Evolutionary conservation across 1,140 invertebrate species (phyloP).

Genomic region (Eufriesea mexicana): DNA sequence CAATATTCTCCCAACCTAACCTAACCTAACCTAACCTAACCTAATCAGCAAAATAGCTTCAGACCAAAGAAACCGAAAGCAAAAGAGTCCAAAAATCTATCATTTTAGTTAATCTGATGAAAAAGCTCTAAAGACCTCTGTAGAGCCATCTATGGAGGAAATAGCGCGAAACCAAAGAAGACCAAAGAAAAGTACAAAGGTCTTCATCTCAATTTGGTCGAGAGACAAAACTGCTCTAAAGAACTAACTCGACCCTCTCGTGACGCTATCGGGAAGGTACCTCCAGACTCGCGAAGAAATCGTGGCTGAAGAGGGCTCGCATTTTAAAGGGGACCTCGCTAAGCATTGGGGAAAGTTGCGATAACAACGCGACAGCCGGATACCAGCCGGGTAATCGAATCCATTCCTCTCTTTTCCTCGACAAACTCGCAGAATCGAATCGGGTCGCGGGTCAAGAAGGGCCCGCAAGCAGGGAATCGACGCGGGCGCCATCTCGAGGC

Average conservation of each 20-base stretch:
- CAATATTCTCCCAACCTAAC: too few species aligned
- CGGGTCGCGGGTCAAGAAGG: not conserved
- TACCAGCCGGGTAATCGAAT: conserved; percentile 33
- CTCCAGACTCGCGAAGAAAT: not conserved
- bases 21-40: too few species aligned
- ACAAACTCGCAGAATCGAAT: conserved; percentile 38
- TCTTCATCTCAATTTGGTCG: too few species aligned
- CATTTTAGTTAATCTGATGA: too few species aligned
- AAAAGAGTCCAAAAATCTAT: too few species aligned
- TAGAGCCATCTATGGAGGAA: too few species aligned
- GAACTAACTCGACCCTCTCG: not conserved
- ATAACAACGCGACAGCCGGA: conserved; percentile 21
- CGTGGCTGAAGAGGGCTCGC: not conserved
- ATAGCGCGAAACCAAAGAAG: too few species aligned
- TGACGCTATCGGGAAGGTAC: not conserved
- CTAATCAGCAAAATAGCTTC: too few species aligned
- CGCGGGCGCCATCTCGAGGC: conserved; percentile 26
- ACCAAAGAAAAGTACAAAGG: too few species aligned
- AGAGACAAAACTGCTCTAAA: too few species aligned
- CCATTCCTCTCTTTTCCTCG: conserved; percentile 18
- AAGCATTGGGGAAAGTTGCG: conserved; percentile 2
- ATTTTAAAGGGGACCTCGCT: not conserved
- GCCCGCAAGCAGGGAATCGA: conserved; percentile 28
- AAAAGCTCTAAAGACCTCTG: too few species aligned
- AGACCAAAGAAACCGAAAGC: too few species aligned